Evolutionary conservation across 2,113 vertebrate species (phyloP).

Genomic region (Dicentrarchus labrax): DNA sequence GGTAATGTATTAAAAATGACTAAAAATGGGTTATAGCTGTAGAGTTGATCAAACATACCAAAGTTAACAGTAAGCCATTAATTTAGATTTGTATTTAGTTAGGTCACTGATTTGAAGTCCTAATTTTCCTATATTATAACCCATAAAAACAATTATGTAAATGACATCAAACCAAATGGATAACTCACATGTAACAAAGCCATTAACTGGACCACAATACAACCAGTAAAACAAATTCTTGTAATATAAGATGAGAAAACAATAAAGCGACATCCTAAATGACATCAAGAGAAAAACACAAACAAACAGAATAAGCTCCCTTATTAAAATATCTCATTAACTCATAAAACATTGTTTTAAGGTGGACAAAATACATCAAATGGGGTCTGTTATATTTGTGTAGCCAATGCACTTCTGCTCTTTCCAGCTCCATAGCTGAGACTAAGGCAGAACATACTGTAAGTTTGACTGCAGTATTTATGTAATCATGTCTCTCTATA

Average conservation of each 20-base stretch:
- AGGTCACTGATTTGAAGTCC: background rate
- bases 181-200: background rate
- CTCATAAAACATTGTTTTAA: background rate
- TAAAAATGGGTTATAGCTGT: background rate
- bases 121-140: background rate
- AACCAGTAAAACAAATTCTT: background rate
- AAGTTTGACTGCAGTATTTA: background rate
- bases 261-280: background rate
- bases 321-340: background rate
- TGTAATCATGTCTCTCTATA: no score
- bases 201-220: background rate
- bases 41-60: background rate
- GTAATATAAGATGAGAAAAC: background rate
- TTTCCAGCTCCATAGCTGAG: background rate
- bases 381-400: constrained; percentile 1
- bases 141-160: background rate
- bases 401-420: background rate
- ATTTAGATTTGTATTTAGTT: background rate
- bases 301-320: background rate
- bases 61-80: background rate
- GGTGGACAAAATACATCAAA: background rate
- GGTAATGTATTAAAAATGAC: background rate
- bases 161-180: no score
- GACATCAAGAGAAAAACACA: background rate
- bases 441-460: background rate